These are phyloP conservation scores for Eptesicus fuscus DNA, from an alignment of 2,113 vertebrate species.

Conservation along the genomic window DNA sequence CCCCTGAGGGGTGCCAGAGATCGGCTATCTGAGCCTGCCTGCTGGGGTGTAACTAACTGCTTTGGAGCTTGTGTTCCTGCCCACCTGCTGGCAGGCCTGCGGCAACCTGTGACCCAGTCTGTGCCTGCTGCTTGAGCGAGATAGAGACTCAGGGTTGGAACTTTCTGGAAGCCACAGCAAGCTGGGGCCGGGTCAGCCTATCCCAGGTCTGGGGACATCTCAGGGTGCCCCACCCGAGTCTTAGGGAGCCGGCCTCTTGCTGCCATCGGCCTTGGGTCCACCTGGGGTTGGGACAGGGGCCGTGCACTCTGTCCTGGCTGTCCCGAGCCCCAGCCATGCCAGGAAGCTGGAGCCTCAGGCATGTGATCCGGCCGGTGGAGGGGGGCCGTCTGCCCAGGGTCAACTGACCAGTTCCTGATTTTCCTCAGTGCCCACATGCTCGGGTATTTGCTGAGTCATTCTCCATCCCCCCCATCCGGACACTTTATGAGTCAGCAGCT, in stretches of 20 bases:
- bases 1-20: neutral
- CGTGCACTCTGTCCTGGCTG: neutral
- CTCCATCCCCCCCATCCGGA: neutral
- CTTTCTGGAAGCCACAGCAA: neutral
- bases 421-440: neutral
- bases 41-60: neutral
- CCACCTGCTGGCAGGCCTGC: neutral
- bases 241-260: neutral
- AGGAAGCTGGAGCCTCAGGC: slow-evolving; percentile 9
- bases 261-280: neutral
- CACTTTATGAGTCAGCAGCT: neutral
- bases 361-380: neutral
- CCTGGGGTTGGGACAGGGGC: neutral
- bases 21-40: neutral
- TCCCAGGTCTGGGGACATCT: neutral
- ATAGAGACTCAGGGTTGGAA: neutral
- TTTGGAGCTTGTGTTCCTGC: neutral
- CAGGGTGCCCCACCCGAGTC: rapidly evolving
- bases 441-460: slow-evolving; percentile 37
- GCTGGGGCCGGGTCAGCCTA: neutral
- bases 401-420: neutral
- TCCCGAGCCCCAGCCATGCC: neutral
- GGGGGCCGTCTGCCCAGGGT: neutral
- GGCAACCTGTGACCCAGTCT: rapidly evolving
- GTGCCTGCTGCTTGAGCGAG: too few species aligned